Base-by-base conservation (phyloP, 2,797 vertebrate genomes). In the Acanthornis magna region DNA sequence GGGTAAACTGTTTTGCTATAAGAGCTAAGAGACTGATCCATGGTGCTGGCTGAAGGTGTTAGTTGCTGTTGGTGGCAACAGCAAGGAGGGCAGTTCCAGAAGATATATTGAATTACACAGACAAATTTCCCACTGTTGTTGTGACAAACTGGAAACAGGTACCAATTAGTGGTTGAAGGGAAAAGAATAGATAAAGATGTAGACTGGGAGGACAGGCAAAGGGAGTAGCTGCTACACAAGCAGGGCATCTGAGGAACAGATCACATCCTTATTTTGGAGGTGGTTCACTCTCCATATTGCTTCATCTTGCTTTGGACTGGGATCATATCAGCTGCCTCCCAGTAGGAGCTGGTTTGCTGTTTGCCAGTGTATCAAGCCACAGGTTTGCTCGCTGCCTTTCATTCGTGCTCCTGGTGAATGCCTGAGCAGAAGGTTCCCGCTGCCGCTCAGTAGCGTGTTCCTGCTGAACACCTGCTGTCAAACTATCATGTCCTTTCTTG, bases 401-500 rank as follows among this genome's bases (percentile, higher is more conserved):
- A 85, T 85, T 78, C 18, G 9, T 61, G 62, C 71, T 95, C 72
- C 72, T 88, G 84, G 84, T 76, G 95, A 85, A 73, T 54, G 91
- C 86, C 92, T 57, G 74, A 87, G 86, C 90, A 55, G 71, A 94
- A 89, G 34, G 72, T 61, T 94, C 62, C 68, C 3, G 83, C 87
- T 89, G 96, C 96, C 61, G 38, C 89, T 95, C 51, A 29, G 88
- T 91, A 94, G 89, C 11, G 5, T 11, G 55, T 96, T 96, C 81
- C 96, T 95, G 94, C 87, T 57, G 80, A 96, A 96, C 97, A 97
- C 97, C 96, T 98, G 97, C 97, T 96, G 88, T 97, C 94, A 95
- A 74, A 76, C 36, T 61, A 77, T 97, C 97, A 47, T 97, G 97
- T 97, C 97, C 96, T 97, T 97, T 97, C 97, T 97, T 97, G 96